Base-by-base conservation (phyloP, 1,140 invertebrate species). In the Sesamia nonagrioides region DNA sequence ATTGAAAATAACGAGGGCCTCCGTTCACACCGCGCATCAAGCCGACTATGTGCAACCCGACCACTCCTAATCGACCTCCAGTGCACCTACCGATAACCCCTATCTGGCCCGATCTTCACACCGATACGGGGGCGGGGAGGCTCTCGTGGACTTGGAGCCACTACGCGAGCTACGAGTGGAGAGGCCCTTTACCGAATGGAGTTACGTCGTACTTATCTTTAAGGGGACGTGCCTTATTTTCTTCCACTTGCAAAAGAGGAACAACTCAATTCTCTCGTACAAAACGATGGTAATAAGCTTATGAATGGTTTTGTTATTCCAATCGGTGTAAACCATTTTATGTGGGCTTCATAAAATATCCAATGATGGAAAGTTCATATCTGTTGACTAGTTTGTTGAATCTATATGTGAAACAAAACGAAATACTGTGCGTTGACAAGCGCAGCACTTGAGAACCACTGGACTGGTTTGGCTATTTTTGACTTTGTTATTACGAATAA, bases 1-100 rank as follows among this genome's bases (percentile, higher is more conserved):
- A 94, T 94, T 93, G 91, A 93, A 93, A 94, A 93, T 94, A 94
- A 93, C 91, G 92, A 94, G 91, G 87, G 85, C 88, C 89, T 86
- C 88, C 86, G 88, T 92, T 92, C 91, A 89, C 89, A 90, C 90
- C 88, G 87, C 85, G 86, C 86, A 87, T 87, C 88, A 89, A 87
- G 88, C 88, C 89, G 88, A 87, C 88, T 94, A 88, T 82, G 81
- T 91, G 86, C 82, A 79, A 80, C 80, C 78, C 84, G 83, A 88
- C 90, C 91, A 92, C 80, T 85, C 61, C 74, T 86, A 85, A 87
- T 85, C 81, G 92, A 94, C 87, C 91, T 75, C 76, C 82, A 80
- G 74, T 83, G 80, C 84, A 77, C 78, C 83, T 84, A 84, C 78
- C 82, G 77, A 89, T 88, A 86, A 84, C 86, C 88, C 84, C 82